Conservation (phyloP, 2,888 invertebrate species). For the Caenorhabditis uteleia region DNA sequence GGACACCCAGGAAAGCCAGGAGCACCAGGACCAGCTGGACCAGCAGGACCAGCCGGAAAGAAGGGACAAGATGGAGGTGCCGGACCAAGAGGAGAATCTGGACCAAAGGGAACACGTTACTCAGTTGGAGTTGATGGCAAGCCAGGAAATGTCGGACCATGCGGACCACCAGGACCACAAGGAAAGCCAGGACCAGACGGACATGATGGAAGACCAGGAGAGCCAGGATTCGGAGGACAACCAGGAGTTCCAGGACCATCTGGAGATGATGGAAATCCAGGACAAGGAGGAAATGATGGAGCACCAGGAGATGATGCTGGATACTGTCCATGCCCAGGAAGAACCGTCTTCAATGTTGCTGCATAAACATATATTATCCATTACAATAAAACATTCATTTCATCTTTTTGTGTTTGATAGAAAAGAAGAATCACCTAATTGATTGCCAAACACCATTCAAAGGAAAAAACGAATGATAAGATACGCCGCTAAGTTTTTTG, state of each 20-base stretch:
- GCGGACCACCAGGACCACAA: slow-evolving; percentile 53
- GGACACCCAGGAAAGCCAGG: slow-evolving; percentile 43
- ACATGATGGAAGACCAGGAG: slow-evolving; percentile 44
- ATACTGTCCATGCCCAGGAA: slow-evolving; percentile 47
- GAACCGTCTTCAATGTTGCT: slow-evolving; percentile 25
- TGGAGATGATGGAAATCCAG: slow-evolving; percentile 43
- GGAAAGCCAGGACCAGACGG: slow-evolving; percentile 50
- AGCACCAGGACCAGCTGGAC: slow-evolving; percentile 50
- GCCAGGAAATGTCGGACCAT: slow-evolving; percentile 43
- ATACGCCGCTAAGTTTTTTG: too few species aligned
- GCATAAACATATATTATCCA: slow-evolving; percentile 7
- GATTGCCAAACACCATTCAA: too few species aligned
- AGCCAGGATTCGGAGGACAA: slow-evolving; percentile 37
- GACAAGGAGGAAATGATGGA: slow-evolving; percentile 35
- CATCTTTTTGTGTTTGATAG: too few species aligned
- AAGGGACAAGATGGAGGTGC: slow-evolving; percentile 38
- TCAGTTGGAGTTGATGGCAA: slow-evolving; percentile 34
- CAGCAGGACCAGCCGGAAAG: slow-evolving; percentile 53
- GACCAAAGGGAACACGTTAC: slow-evolving; percentile 37
- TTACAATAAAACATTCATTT: slow-evolving; percentile 17
- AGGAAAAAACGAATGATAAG: too few species aligned
- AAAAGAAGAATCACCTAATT: too few species aligned
- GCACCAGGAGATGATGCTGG: slow-evolving; percentile 42
- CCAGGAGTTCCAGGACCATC: slow-evolving; percentile 42
- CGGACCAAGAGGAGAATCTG: slow-evolving; percentile 36